Percentiles rank a stretch among this genome's conserved stretches.
These are phyloP conservation scores for Danio tinwini DNA, from an alignment of 2,797 vertebrate genomes.

Conservation along the genomic window DNA sequence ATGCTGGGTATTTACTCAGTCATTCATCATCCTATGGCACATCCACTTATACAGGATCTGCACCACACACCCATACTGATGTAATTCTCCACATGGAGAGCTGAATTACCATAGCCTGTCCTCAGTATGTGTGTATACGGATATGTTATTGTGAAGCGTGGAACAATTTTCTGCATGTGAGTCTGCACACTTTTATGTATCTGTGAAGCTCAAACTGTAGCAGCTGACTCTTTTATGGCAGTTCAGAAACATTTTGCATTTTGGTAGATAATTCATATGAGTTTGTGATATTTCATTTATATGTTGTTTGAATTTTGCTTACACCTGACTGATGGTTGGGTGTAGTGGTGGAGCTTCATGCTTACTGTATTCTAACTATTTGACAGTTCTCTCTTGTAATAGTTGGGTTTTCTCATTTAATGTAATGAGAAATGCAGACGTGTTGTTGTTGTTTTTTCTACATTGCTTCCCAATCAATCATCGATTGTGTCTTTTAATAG, in stretches of 20 bases:
- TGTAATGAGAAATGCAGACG: too few relatives aligned
- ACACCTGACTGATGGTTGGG: background rate
- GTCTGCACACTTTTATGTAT: constrained; percentile 7
- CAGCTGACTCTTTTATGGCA: background rate
- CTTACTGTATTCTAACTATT: background rate
- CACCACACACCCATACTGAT: constrained; percentile 68
- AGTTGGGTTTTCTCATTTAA: too few relatives aligned
- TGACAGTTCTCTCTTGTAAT: background rate
- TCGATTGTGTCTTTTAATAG: too few relatives aligned
- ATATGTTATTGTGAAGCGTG: constrained; percentile 32
- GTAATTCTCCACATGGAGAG: constrained; percentile 67
- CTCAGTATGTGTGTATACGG: constrained; percentile 24
- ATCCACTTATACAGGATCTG: constrained; percentile 69
- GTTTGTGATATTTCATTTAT: background rate
- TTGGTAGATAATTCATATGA: background rate
- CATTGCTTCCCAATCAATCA: too few relatives aligned
- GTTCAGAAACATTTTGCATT: background rate
- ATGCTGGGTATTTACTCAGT: constrained; percentile 70
- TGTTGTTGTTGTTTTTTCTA: too few relatives aligned
- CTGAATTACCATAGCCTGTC: constrained; percentile 58
- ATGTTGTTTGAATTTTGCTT: background rate
- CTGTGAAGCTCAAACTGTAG: background rate
- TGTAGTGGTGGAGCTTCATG: background rate
- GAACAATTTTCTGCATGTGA: constrained; percentile 23
- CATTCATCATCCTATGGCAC: constrained; percentile 78